phyloP scores from a whole-genome alignment of 2,888 invertebrate species.

The Caenorhabditis panamensis region DNA sequence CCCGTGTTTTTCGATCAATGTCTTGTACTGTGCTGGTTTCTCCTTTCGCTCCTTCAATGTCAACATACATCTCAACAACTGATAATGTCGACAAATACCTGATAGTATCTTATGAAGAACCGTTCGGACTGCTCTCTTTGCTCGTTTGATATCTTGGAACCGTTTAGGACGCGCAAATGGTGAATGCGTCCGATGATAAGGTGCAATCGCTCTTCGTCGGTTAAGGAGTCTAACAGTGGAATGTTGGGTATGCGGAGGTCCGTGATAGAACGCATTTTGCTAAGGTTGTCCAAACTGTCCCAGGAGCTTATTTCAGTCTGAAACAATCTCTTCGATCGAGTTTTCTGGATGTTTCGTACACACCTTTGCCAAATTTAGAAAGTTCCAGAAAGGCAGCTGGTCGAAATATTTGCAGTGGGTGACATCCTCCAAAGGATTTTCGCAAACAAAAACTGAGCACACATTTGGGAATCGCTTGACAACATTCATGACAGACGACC shows the following conservation, averaged over 20 bases:
- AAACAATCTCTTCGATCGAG: no score
- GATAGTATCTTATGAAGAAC: constrained; percentile 82
- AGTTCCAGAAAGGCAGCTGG: constrained; percentile 57
- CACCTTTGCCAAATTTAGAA: constrained; percentile 67
- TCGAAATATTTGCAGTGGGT: constrained; percentile 56
- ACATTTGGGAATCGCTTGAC: constrained; percentile 69
- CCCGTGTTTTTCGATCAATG: constrained; percentile 72
- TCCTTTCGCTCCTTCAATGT: constrained; percentile 66
- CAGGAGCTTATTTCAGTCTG: constrained; percentile 69
- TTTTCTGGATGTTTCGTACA: no score
- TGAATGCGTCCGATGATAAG: constrained; percentile 72
- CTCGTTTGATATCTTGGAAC: constrained; percentile 79
- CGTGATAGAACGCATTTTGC: constrained; percentile 89
- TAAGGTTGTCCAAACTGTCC: constrained; percentile 89
- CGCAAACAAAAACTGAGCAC: constrained; percentile 85
- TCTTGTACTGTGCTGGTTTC: constrained; percentile 67
- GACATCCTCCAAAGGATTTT: constrained; percentile 78
- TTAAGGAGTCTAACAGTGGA: constrained; percentile 83
- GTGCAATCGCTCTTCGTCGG: constrained; percentile 72
- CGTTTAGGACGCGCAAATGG: constrained; percentile 81
- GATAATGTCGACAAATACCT: constrained; percentile 56
- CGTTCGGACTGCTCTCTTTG: constrained; percentile 82
- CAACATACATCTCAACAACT: constrained; percentile 13
- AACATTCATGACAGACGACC: constrained; percentile 68
- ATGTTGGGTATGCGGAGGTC: constrained; percentile 90